Conservation (phyloP, 2,888 invertebrate genomes). For the Sinhomidia bicolor region DNA sequence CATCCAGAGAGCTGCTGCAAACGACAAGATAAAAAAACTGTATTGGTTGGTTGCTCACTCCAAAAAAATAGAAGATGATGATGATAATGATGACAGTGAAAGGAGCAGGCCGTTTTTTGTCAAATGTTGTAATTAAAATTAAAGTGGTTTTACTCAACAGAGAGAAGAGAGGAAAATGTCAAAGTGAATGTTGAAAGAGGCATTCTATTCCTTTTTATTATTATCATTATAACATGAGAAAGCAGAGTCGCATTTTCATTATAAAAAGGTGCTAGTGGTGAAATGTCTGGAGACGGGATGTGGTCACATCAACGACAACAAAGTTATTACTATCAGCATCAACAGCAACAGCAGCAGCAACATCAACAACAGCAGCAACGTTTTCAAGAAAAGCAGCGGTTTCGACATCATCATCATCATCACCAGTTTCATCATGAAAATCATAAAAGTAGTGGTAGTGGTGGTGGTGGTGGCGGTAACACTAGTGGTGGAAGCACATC, state of each 20-base stretch:
- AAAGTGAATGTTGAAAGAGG: neutral
- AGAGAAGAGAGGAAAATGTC: conserved; percentile 28
- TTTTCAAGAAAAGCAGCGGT: conserved; percentile 39
- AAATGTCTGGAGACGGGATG: conserved; percentile 57
- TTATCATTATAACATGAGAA: neutral
- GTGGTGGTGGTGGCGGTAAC: neutral
- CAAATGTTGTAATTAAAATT: conserved; percentile 48
- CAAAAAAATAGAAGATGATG: too few relatives aligned
- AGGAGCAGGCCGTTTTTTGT: neutral
- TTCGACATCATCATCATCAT: conserved; percentile 44
- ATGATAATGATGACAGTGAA: neutral
- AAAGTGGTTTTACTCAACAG: neutral
- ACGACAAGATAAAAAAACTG: conserved; percentile 30
- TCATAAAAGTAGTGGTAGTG: conserved; percentile 9
- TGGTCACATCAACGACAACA: conserved; percentile 66
- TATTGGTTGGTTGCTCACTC: neutral
- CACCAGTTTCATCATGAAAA: conserved; percentile 41
- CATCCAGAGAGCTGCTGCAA: conserved; percentile 10
- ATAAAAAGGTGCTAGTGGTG: conserved; percentile 17
- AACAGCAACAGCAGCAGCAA: conserved; percentile 14
- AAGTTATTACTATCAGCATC: conserved; percentile 59
- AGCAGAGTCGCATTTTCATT: neutral
- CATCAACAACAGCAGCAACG: conserved; percentile 24
- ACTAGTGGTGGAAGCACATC: conserved; percentile 27
- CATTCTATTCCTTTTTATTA: too few relatives aligned